Conservation (phyloP, 2,888 invertebrate genomes). For the Pherbina coryleti region DNA sequence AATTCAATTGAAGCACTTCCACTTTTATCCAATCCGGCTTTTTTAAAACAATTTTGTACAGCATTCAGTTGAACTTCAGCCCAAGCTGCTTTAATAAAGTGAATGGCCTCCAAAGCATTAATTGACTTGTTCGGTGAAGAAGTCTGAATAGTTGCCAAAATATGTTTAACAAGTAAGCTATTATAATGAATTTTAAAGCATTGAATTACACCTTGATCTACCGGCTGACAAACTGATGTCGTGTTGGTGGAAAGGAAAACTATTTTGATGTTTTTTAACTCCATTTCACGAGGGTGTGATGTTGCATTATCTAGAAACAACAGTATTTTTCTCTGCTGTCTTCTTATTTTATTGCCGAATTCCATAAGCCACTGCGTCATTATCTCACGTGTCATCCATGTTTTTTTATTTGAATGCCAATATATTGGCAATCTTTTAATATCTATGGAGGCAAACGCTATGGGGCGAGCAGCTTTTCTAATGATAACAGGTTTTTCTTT, state of each 20-base stretch:
- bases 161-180: constrained; percentile 38
- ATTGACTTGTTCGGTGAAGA: no score
- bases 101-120: no score
- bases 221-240: constrained; percentile 44
- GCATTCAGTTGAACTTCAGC: no score
- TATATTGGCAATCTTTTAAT: constrained; percentile 43
- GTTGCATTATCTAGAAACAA: constrained; percentile 43
- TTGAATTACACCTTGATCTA: constrained; percentile 43
- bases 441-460: constrained; percentile 38
- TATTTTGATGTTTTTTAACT: constrained; percentile 33
- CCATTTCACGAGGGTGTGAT: constrained; percentile 32
- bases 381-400: constrained; percentile 52
- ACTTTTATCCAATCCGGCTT: no score
- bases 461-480: constrained; percentile 44
- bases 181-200: constrained; percentile 41
- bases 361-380: constrained; percentile 44
- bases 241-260: constrained; percentile 36
- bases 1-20: no score
- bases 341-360: constrained; percentile 39
- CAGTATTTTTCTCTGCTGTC: constrained; percentile 37
- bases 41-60: no score
- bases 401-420: constrained; percentile 49
- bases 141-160: constrained; percentile 16
- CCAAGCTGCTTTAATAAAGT: not conserved
- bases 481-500: constrained; percentile 50